phyloP scores from a whole-genome alignment of 2,888 invertebrate genomes.

The Gari tellinella region DNA sequence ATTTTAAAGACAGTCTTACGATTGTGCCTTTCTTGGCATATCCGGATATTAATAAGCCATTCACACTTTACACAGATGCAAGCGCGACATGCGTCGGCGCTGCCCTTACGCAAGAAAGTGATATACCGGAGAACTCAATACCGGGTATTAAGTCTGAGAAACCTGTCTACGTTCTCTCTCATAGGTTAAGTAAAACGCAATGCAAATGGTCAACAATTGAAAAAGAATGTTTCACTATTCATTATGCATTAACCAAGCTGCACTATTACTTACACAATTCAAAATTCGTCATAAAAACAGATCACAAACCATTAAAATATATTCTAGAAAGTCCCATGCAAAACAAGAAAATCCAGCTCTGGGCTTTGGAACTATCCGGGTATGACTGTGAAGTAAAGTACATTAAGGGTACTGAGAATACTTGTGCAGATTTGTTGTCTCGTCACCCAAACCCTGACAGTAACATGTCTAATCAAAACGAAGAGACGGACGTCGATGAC shows the following conservation, averaged over 20 bases:
- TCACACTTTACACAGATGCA: conserved; percentile 1
- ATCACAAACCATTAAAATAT: conserved; percentile 2
- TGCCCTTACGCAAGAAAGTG: neutral
- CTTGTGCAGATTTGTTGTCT: too few relatives aligned
- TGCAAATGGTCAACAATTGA: conserved; percentile 1
- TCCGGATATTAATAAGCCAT: neutral
- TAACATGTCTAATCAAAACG: neutral
- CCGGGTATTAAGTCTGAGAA: conserved; percentile 2
- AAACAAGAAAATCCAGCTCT: too few relatives aligned
- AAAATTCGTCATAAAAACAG: neutral
- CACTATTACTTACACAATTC: conserved; percentile 4
- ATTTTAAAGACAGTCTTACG: neutral
- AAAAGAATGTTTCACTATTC: neutral
- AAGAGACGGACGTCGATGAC: too few relatives aligned
- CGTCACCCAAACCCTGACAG: neutral
- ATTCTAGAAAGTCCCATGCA: neutral
- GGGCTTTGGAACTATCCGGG: too few relatives aligned
- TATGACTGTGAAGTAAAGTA: too few relatives aligned
- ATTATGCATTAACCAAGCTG: neutral
- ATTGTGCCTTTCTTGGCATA: neutral
- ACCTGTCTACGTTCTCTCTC: neutral
- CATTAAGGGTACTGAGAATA: too few relatives aligned
- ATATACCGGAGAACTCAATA: neutral
- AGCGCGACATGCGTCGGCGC: neutral
- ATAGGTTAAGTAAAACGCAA: conserved; percentile 8